Base-by-base conservation (phyloP, 2,888 invertebrate genomes). In the Acleris cristana region DNA sequence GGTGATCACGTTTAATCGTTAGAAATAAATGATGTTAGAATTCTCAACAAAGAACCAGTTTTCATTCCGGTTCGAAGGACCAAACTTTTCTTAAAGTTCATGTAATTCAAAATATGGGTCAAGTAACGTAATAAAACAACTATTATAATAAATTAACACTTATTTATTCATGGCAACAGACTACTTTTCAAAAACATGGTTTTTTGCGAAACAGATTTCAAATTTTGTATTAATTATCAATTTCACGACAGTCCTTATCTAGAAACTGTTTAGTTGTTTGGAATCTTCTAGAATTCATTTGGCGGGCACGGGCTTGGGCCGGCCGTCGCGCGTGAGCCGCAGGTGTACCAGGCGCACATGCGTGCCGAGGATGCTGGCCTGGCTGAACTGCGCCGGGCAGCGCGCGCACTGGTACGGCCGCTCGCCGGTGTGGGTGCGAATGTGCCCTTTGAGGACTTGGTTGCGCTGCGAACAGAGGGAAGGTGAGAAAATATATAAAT, bases 391-490 rank as follows among this genome's bases (percentile, higher is more conserved):
- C 0, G 90, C 89, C 0, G 86, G 82, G 56, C 92, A 92, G n/a
- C 80, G 78, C 34, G 60, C 68, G 70, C 92, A 92, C 49, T 81
- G 79, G 76, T 80, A 90, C 0, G 91, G 91, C 0, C 89, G 78
- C 65, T 91, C 91, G 1, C 91, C 91, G 0, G 91, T 91, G 72
- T 91, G 91, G 0, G 90, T 91, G 0, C 89, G 78, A 0, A 89
- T 80, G 69, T 92, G 91, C 0, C 76, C 73, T 69, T 87, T 89
- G 0, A 89, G 75, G 16, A 88, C 87, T 0, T 83, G 79, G 45
- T 81, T 84, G 3, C 85, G 83, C 90, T 90, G 84, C 10, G 71
- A 74, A 64, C 12, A 30, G 62, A 57, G 3, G 8, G 34, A 34
- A 34, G 10, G 2, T 34, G 10, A 34, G 34, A 34, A 34, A 34